Conservation (phyloP, 53 echinoderm and acorn worm genomes). For the Paracentrotus lividus region DNA sequence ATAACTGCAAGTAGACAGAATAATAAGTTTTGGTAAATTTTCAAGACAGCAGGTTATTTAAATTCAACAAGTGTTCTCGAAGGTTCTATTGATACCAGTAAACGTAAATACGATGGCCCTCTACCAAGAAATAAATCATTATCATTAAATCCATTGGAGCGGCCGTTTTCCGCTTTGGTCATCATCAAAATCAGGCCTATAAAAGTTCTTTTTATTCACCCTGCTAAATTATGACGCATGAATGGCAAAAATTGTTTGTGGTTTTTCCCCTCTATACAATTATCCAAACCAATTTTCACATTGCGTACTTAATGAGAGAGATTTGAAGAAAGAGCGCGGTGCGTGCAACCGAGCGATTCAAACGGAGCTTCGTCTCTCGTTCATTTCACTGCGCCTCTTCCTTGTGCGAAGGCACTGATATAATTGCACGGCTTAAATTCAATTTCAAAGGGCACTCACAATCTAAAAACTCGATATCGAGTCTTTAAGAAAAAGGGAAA, state of each 20-base stretch:
- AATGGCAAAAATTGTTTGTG: constrained; percentile 15
- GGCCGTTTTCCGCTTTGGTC: neutral
- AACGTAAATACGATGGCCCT: too few relatives aligned
- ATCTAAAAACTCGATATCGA: constrained; percentile 45
- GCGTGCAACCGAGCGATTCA: constrained; percentile 37
- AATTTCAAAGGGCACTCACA: constrained; percentile 60
- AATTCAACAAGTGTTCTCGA: too few relatives aligned
- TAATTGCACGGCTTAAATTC: constrained; percentile 68
- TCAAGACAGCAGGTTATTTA: neutral
- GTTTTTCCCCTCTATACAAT: constrained; percentile 34
- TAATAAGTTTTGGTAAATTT: neutral
- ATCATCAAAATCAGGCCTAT: neutral
- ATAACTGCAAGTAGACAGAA: neutral
- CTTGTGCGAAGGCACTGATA: neutral
- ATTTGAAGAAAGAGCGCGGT: neutral
- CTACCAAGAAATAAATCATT: too few relatives aligned
- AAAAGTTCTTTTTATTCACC: neutral
- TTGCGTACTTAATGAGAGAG: constrained; percentile 43
- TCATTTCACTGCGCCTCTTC: neutral
- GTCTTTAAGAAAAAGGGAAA: constrained; percentile 49
- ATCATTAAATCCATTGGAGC: too few relatives aligned
- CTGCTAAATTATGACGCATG: constrained; percentile 21
- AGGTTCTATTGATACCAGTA: too few relatives aligned
- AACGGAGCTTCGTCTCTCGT: neutral
- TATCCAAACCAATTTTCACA: constrained; percentile 56